Conservation (phyloP, 1,140 invertebrate species). For the Wasmannia auropunctata region DNA sequence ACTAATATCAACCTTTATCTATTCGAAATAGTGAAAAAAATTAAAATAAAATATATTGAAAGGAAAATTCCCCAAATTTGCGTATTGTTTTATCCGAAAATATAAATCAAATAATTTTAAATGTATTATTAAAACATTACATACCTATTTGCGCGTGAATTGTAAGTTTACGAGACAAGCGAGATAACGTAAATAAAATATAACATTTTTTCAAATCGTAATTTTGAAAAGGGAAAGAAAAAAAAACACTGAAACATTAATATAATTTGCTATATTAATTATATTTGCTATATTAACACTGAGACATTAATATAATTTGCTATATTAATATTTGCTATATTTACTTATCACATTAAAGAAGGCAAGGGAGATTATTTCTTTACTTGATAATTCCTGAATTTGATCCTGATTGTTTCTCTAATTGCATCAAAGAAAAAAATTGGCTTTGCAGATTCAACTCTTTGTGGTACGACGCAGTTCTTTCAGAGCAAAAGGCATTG, state of each 20-base stretch:
- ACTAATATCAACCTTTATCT: neutral
- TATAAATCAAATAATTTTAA: neutral
- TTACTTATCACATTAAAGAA: neutral
- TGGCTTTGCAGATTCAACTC: neutral
- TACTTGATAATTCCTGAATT: neutral
- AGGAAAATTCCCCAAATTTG: neutral
- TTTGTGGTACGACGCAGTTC: neutral
- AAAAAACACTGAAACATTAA: neutral
- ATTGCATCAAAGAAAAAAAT: neutral
- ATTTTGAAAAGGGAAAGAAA: neutral
- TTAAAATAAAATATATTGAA: neutral
- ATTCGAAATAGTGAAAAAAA: neutral
- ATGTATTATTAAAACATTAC: neutral
- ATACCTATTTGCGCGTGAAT: neutral
- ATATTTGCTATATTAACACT: neutral
- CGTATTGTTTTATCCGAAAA: neutral
- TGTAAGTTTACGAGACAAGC: neutral
- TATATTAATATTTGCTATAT: neutral
- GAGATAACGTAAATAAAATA: neutral
- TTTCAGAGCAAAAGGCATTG: neutral
- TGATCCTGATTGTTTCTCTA: too few relatives aligned
- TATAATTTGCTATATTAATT: neutral
- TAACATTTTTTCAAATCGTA: too few relatives aligned
- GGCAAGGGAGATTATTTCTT: neutral
- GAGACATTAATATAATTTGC: neutral